Percentiles rank a stretch among this genome's conserved stretches.
Evolutionary conservation across 1,140 invertebrate genomes (phyloP).

Genomic region (Watersipora subatra): DNA sequence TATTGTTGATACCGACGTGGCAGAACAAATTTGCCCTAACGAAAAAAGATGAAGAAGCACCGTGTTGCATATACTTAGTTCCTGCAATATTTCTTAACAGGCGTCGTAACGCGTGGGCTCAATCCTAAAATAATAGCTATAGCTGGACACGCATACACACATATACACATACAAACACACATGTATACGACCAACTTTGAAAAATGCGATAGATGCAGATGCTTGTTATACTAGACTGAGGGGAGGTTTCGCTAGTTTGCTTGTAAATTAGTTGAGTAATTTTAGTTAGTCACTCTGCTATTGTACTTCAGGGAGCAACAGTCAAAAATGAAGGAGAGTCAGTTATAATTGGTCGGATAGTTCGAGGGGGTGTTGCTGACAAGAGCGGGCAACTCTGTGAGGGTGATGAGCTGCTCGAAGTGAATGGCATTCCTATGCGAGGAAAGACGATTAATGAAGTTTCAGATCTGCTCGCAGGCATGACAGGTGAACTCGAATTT

Average conservation of each 20-base stretch:
- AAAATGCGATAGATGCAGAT: no score
- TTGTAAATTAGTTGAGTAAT: background rate
- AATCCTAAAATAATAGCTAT: no score
- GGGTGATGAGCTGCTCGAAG: constrained; percentile 90
- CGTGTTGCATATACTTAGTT: no score
- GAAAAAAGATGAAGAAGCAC: no score
- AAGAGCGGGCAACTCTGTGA: constrained; percentile 83
- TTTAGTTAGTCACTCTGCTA: background rate
- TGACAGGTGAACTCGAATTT: constrained; percentile 3
- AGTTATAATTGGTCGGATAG: constrained; percentile 86
- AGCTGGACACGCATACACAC: no score
- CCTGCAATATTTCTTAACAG: no score
- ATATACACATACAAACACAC: no score
- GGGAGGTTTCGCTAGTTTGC: background rate
- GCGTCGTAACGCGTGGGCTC: no score
- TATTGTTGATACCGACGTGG: no score
- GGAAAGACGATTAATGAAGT: constrained; percentile 95
- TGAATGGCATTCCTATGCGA: constrained; percentile 86
- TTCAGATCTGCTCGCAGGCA: constrained; percentile 72
- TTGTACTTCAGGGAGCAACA: constrained; percentile 60
- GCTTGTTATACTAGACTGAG: no score
- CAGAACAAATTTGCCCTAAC: no score
- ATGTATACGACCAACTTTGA: no score
- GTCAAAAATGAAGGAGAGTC: constrained; percentile 66
- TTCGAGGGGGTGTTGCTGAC: constrained; percentile 84